A percentile compares a stretch with the other conserved stretches of the same genome.
Evolutionary conservation across 2,113 vertebrate genomes (phyloP).

Genomic region (Callipepla californica): DNA sequence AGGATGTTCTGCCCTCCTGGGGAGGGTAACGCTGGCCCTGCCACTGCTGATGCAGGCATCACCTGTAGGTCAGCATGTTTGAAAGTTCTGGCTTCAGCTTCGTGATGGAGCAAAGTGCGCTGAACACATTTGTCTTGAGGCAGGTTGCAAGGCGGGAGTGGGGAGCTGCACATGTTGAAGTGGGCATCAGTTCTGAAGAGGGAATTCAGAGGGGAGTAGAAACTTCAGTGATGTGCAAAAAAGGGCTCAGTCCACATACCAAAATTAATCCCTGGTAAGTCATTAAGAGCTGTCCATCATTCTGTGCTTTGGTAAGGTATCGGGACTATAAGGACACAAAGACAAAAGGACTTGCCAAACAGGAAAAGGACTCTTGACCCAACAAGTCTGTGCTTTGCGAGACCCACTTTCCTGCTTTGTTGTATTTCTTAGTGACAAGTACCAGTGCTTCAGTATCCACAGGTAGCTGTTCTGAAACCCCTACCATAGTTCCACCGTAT

Average conservation of each 20-base stretch:
- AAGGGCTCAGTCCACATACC: background rate
- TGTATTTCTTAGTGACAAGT: background rate
- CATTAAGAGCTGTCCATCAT: conserved; percentile 54
- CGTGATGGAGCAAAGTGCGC: background rate
- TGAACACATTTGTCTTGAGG: background rate
- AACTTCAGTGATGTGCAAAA: background rate
- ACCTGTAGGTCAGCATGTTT: background rate
- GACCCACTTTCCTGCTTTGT: conserved; percentile 49
- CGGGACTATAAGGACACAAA: conserved; percentile 58
- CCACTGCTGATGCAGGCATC: conserved; percentile 23
- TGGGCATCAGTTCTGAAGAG: background rate
- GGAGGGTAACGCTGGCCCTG: background rate
- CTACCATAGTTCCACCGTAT: background rate
- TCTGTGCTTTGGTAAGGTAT: conserved; percentile 59
- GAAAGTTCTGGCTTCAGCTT: background rate
- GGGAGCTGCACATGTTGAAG: background rate
- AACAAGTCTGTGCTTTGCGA: conserved; percentile 52
- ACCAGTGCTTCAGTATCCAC: background rate
- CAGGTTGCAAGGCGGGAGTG: background rate
- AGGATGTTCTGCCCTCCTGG: conserved; percentile 10
- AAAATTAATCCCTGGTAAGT: conserved; percentile 64
- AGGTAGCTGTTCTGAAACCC: background rate
- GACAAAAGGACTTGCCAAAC: conserved; percentile 71
- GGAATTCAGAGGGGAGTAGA: background rate
- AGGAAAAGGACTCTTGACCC: conserved; percentile 74